Evolutionary conservation across 2,888 invertebrate species (phyloP).

Genomic region (Drosophila histrio): DNA sequence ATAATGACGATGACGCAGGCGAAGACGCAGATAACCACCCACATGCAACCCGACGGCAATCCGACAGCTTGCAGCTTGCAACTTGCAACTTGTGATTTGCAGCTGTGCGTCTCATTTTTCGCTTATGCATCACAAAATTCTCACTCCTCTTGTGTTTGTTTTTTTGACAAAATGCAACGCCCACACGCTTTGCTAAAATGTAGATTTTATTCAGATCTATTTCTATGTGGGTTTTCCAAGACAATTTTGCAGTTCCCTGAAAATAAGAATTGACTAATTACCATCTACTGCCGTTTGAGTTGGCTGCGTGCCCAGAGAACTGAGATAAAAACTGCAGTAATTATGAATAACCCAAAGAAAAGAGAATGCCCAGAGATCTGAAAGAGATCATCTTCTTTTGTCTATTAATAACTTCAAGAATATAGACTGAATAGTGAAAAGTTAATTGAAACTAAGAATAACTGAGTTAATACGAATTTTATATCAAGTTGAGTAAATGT

Average conservation of each 20-base stretch:
- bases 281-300: not conserved
- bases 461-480: no score
- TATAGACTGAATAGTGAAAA: not conserved
- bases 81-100: slow-evolving; percentile 14
- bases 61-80: slow-evolving; percentile 8
- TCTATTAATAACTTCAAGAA: not conserved
- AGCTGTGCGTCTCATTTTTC: slow-evolving; percentile 53
- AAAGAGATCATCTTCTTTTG: not conserved
- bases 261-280: slow-evolving; percentile 42
- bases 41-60: slow-evolving; percentile 34
- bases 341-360: not conserved
- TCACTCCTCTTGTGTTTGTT: not conserved
- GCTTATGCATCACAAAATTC: slow-evolving; percentile 27
- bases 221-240: slow-evolving; percentile 41
- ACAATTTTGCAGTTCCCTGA: slow-evolving; percentile 25
- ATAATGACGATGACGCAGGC: slow-evolving; percentile 51
- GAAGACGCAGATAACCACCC: slow-evolving; percentile 36
- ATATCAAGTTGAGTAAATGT: no score
- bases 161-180: slow-evolving; percentile 68
- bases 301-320: slow-evolving; percentile 20
- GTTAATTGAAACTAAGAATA: not conserved
- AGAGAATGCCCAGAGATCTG: not conserved
- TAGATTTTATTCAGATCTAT: slow-evolving; percentile 37
- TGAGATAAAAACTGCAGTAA: not conserved
- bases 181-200: slow-evolving; percentile 56